phyloP scores from a whole-genome alignment of 53 echinoderm and acorn worm genomes.

The Echinarachnius parma region DNA sequence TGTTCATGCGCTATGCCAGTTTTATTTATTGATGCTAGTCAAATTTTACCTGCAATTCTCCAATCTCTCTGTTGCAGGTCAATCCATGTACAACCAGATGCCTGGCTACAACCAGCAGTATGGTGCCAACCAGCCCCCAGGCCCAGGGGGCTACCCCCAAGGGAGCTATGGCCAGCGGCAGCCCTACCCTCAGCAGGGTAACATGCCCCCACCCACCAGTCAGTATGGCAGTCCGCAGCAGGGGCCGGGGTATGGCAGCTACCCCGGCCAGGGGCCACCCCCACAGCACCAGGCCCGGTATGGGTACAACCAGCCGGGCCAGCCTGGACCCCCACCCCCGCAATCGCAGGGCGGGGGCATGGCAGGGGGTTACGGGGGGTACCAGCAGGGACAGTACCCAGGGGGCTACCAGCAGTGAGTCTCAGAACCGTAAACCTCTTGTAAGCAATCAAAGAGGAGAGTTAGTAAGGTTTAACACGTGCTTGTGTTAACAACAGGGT shows the following conservation, averaged over 20 bases:
- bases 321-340: conserved; percentile 55
- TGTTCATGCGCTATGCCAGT: too few species aligned
- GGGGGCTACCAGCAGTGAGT: conserved; percentile 65
- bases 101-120: conserved; percentile 73
- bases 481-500: too few species aligned
- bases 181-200: conserved; percentile 60
- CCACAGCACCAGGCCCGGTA: conserved; percentile 41
- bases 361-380: conserved; percentile 63
- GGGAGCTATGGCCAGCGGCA: conserved; percentile 60
- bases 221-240: conserved; percentile 59
- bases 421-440: too few species aligned
- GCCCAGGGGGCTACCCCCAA: conserved; percentile 46
- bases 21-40: too few species aligned
- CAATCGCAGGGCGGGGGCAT: conserved; percentile 45
- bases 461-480: too few species aligned
- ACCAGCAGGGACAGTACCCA: conserved; percentile 65
- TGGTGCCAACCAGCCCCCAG: conserved; percentile 50
- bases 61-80: conserved; percentile 52
- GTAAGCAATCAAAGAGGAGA: too few species aligned
- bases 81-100: conserved; percentile 74
- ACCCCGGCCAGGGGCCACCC: conserved; percentile 51
- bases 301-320: conserved; percentile 47
- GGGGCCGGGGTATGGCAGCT: conserved; percentile 51
- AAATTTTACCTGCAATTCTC: too few species aligned
- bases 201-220: conserved; percentile 59